These are phyloP conservation scores for Caenorhabditis sp. DNA, from an alignment of 2,888 invertebrate species.

Conservation along the genomic window DNA sequence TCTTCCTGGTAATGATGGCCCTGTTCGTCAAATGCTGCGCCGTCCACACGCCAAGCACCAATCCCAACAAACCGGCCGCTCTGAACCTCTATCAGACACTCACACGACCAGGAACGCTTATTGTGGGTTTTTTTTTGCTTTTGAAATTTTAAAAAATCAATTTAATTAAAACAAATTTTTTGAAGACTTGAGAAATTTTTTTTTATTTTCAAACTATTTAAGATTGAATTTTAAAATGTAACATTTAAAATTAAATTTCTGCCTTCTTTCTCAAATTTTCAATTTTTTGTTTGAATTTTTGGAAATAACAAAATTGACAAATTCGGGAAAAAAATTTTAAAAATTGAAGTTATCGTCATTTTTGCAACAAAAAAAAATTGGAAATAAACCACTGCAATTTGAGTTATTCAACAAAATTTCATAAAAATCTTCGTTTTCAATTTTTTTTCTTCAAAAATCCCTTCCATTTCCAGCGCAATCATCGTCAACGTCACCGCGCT, in stretches of 20 bases:
- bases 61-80: slow-evolving; percentile 97
- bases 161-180: background rate
- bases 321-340: no score
- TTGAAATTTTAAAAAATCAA: background rate
- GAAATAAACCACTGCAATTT: no score
- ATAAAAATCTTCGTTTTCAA: background rate
- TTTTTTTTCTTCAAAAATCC: background rate
- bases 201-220: no score
- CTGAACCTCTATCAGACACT: slow-evolving; percentile 91
- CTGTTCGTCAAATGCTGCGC: slow-evolving; percentile 99
- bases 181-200: background rate
- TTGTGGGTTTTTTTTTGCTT: slow-evolving; percentile 67
- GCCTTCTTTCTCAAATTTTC: background rate
- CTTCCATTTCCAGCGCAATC: slow-evolving; percentile 60
- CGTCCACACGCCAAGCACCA: slow-evolving; percentile 98
- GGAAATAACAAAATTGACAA: no score
- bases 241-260: background rate
- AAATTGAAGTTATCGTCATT: no score
- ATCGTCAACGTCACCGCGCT: slow-evolving; percentile 69
- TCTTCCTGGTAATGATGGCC: slow-evolving; percentile 95
- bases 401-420: no score
- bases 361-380: no score
- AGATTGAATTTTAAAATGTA: background rate
- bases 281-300: background rate
- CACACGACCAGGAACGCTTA: slow-evolving; percentile 85